Conservation (phyloP, 2,113 vertebrate species). For the Pelmatolapia mariae region DNA sequence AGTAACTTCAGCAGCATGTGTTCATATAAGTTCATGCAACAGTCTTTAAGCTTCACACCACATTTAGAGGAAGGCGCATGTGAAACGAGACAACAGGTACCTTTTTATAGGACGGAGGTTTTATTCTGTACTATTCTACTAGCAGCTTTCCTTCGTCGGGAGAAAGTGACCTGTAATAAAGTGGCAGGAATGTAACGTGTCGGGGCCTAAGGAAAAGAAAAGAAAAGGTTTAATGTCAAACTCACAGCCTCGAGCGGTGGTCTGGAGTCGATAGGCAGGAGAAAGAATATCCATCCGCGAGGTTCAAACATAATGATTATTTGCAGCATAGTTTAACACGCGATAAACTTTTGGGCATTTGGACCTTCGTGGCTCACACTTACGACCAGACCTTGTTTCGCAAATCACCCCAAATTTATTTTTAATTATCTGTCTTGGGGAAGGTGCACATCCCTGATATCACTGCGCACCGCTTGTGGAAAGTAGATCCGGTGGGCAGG, state of each 20-base stretch:
- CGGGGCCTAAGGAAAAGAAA: conserved; percentile 27
- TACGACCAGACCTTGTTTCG: rapidly evolving
- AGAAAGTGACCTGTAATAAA: conserved; percentile 38
- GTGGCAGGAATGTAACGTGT: conserved; percentile 46
- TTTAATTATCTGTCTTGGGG: not conserved
- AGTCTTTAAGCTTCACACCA: not conserved
- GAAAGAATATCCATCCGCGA: conserved; percentile 45
- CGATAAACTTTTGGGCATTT: rapidly evolving
- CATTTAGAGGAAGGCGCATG: no score
- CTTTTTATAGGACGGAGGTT: not conserved
- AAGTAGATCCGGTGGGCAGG: conserved; percentile 69
- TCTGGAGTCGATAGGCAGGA: not conserved
- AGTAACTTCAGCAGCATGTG: not conserved
- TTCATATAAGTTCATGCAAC: not conserved
- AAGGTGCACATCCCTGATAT: not conserved
- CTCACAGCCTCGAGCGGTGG: conserved; percentile 23
- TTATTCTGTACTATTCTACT: not conserved
- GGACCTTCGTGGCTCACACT: not conserved
- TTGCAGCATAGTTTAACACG: not conserved
- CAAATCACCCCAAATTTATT: not conserved
- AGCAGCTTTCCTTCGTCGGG: not conserved
- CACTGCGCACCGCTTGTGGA: conserved; percentile 17
- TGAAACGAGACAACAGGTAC: not conserved
- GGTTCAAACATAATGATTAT: not conserved
- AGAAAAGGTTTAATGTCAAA: conserved; percentile 49